Evolutionary conservation across 2,888 invertebrate species (phyloP), one percentile per base, ranked within the genome.

Genomic region (Thecocarcelia acutangulata): DNA sequence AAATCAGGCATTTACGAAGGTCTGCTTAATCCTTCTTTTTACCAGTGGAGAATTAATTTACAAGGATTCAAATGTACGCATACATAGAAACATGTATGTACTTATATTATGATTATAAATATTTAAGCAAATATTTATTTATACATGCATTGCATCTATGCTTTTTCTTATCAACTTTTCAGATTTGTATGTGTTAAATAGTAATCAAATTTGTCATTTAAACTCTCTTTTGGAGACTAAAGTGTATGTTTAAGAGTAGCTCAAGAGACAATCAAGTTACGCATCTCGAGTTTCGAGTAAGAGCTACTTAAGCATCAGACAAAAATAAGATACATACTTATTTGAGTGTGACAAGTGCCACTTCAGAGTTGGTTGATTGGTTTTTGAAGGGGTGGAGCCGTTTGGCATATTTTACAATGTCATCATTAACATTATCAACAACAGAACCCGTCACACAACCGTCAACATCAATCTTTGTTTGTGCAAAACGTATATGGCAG

Each of bases 241-340:
- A 76, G 68, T 69, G 61, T 69, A 52, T 61, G 44, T 66, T 17
- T 76, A 76, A 76, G 76, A 76, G 69, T 69, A 61, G 66, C 76
- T 76, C 54, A 76, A 76, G 69, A 76, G 76, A 52, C 68, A 61
- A 76, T 76, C 61, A 69, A 69, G 69, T 61, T 76, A 76, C 61
- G 76, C 37, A 69, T 69, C 50, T 69, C 54, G 54, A 76, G 68
- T 69, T 76, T 69, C 54, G 61, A 69, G 52, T 73, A 78, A 66
- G 72, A 73, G 72, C 58, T 66, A 72, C 72, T 78, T 73, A 78
- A 78, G 66, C 66, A 54, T 68, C 68, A 54, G 69, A 76, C 46
- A 69, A 76, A 68, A 61, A 61, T 68, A 58, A 75, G 42, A 75
- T 66, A 56, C 44, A 44, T 70, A 61, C 59, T 76, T 76, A 69